Conservation (phyloP, 2,113 vertebrate genomes). For the Toxotes chatareus region DNA sequence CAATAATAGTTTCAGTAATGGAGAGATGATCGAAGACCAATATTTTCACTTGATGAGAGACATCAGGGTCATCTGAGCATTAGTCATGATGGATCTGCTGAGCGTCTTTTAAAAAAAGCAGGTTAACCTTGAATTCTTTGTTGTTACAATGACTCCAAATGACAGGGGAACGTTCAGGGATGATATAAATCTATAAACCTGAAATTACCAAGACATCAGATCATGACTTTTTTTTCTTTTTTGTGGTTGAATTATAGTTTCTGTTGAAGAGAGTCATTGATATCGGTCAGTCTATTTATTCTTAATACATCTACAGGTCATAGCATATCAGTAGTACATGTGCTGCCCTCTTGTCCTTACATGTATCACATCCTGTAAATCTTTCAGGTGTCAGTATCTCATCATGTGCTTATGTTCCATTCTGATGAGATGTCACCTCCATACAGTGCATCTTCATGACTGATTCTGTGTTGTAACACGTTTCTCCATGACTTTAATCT, state of each 20-base stretch:
- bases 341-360: constrained; percentile 10
- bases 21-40: constrained; percentile 32
- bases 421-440: background rate
- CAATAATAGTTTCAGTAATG: constrained; percentile 28
- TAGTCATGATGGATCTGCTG: constrained; percentile 21
- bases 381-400: background rate
- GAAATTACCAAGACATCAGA: constrained; percentile 8
- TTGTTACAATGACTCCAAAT: background rate
- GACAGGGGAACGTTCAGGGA: constrained; percentile 18
- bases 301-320: background rate
- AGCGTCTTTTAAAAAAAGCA: background rate
- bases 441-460: background rate
- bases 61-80: constrained; percentile 39
- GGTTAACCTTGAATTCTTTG: constrained; percentile 5
- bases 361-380: background rate
- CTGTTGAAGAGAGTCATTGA: background rate
- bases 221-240: background rate
- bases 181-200: constrained; percentile 18
- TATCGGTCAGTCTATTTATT: background rate
- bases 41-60: constrained; percentile 14
- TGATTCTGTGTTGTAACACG: background rate
- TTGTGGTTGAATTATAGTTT: background rate
- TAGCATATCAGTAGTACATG: background rate
- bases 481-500: background rate
- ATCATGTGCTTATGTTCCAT: background rate